Evolutionary conservation across 2,888 invertebrate species (phyloP).

Genomic region (Trichopoda pennipes): DNA sequence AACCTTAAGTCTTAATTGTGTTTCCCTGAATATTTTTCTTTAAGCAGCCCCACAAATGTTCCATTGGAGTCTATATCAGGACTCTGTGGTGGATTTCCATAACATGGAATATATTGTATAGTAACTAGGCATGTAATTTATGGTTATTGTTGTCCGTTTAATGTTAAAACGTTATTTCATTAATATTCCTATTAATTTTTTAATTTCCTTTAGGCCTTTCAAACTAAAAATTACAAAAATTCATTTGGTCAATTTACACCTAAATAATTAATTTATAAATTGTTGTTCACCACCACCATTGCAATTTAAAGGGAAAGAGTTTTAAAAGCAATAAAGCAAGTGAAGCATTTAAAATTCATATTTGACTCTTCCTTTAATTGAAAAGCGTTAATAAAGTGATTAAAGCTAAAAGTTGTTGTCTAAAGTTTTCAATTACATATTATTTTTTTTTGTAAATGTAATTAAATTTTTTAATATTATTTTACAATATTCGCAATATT

Average conservation of each 20-base stretch:
- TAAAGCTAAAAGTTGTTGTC: neutral
- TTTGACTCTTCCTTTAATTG: neutral
- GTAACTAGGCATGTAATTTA: too few relatives aligned
- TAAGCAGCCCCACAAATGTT: too few relatives aligned
- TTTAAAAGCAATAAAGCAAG: neutral
- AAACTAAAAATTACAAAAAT: neutral
- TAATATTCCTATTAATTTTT: neutral
- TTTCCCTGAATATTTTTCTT: too few relatives aligned
- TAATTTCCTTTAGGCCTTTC: conserved; percentile 2
- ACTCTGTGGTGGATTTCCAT: too few relatives aligned
- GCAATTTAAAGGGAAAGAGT: neutral
- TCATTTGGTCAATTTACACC: conserved; percentile 41
- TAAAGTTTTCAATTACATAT: conserved; percentile 26
- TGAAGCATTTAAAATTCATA: neutral
- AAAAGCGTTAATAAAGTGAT: neutral
- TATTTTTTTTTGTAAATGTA: neutral
- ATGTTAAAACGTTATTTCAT: too few relatives aligned
- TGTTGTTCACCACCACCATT: conserved; percentile 7
- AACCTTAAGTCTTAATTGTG: conserved; percentile 29
- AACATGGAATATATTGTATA: too few relatives aligned
- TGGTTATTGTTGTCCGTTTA: too few relatives aligned
- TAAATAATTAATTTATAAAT: conserved; percentile 58
- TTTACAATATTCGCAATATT: conserved; percentile 25
- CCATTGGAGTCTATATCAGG: too few relatives aligned
- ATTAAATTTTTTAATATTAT: conserved; percentile 26